phyloP scores from a whole-genome alignment of 2,888 invertebrate species.

The Heliconius sara region DNA sequence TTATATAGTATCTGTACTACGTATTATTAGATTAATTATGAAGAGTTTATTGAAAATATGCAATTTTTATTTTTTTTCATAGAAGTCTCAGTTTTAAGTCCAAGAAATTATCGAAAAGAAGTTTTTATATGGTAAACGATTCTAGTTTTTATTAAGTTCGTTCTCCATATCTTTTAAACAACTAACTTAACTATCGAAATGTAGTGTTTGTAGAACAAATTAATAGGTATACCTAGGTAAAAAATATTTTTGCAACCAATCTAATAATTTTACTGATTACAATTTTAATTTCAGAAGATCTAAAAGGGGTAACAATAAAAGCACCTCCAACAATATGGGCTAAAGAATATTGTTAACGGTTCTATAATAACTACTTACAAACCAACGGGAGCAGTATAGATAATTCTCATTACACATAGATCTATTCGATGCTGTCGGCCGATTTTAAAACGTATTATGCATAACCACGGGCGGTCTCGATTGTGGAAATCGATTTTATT shows the following conservation, averaged over 20 bases:
- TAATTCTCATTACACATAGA: constrained; percentile 84
- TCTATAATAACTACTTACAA: constrained; percentile 71
- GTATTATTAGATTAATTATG: constrained; percentile 38
- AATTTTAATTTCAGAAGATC: constrained; percentile 63
- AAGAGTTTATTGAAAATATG: constrained; percentile 73
- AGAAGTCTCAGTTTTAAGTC: not conserved
- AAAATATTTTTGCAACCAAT: constrained; percentile 72
- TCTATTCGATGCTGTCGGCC: constrained; percentile 77
- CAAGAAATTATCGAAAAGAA: not conserved
- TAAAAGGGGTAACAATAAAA: constrained; percentile 72
- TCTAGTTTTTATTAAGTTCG: not conserved
- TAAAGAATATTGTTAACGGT: constrained; percentile 75
- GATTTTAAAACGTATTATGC: constrained; percentile 78
- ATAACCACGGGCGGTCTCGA: constrained; percentile 76
- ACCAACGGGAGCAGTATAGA: constrained; percentile 81
- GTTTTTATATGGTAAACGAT: not conserved
- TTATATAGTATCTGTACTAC: constrained; percentile 18
- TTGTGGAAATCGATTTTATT: constrained; percentile 74
- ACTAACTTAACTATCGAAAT: not conserved
- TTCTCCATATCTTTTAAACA: not conserved
- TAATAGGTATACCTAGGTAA: not conserved
- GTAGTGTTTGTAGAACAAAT: not conserved
- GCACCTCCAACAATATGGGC: constrained; percentile 74
- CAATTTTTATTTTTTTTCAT: constrained; percentile 47
- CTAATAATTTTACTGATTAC: constrained; percentile 80